Percentiles rank a stretch among this genome's conserved stretches.
Conservation (phyloP, 2,113 vertebrate genomes). For the Circaetus gallicus region DNA sequence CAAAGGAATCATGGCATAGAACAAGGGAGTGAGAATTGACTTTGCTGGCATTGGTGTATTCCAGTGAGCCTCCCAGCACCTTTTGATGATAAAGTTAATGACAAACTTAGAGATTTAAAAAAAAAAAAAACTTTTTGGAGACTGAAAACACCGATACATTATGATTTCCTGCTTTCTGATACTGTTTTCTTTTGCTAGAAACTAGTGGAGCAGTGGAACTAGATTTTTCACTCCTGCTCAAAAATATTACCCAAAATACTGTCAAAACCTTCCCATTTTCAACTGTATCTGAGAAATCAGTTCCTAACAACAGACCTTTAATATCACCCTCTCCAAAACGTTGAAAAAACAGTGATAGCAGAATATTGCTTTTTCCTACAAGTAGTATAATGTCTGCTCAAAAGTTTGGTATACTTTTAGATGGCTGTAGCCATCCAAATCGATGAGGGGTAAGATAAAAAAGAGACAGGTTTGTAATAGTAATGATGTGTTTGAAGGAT, state of each 20-base stretch:
- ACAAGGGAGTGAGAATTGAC: neutral
- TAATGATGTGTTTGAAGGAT: neutral
- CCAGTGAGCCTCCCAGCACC: neutral
- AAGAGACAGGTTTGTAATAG: neutral
- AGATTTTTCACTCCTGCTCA: neutral
- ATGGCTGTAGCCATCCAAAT: neutral
- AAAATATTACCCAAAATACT: neutral
- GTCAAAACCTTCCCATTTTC: neutral
- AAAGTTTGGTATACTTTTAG: neutral
- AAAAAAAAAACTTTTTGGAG: neutral
- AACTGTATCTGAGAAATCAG: neutral
- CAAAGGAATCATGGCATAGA: neutral
- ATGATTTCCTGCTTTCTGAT: neutral
- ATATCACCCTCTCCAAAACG: neutral
- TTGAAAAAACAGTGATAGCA: neutral
- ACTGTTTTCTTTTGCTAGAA: neutral
- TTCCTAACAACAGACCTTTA: neutral
- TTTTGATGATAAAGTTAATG: neutral
- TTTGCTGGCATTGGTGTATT: neutral
- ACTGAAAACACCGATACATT: neutral
- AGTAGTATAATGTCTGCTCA: neutral
- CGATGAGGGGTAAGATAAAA: neutral
- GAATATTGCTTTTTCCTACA: neutral
- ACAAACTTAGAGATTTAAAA: neutral
- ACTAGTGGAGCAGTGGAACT: neutral